Evolutionary conservation across 2,797 vertebrate genomes (phyloP), one percentile per base, ranked within the genome.

Genomic region (Staurois parvus): DNA sequence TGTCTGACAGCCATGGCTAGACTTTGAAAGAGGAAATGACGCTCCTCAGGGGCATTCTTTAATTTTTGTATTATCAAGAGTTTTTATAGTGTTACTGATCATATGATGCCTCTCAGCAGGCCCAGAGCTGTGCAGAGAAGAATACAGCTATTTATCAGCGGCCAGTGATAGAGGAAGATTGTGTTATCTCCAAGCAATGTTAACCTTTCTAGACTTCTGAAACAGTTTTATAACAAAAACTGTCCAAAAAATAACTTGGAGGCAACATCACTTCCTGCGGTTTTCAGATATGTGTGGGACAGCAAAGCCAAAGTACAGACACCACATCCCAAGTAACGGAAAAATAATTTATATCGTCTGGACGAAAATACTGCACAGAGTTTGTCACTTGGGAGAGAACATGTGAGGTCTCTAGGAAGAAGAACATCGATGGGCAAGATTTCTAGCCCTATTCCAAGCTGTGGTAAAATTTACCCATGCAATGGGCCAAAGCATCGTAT

Each of bases 151-250:
- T 73, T 72, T 81, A 81, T 81, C 69, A 34, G 24, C 48, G 19
- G 69, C 3, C 30, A 40, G 37, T 13, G 13, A 64, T 24, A 73
- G 68, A 81, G 79, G 21, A 72, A 21, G 79, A 81, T 73, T 81
- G 79, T 80, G 69, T 73, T 81, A 72, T 81, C 52, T 42, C 45
- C 17, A 45, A 42, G 79, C 32, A 37, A 40, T 19, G 79, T 24
- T 81, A 72, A 81, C 79, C 69, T 81, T 73, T 59, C 68, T 7
- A 48, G 52, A 52, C 48, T 72, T 56, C 48, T 81, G 32, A 48
- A 81, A 81, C 72, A 80, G 67, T 70, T 80, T 70, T 6, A 80
- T 40, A 80, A 52, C 78, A 56, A 80, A 80, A 34, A 56, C 42
- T 56, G n/a, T 56, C 21, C 32, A 80, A 70, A 52, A 69, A 70